Evolutionary conservation across 2,888 invertebrate species (phyloP), one percentile per base, ranked within the genome.

Genomic region (Lapara coniferarum): DNA sequence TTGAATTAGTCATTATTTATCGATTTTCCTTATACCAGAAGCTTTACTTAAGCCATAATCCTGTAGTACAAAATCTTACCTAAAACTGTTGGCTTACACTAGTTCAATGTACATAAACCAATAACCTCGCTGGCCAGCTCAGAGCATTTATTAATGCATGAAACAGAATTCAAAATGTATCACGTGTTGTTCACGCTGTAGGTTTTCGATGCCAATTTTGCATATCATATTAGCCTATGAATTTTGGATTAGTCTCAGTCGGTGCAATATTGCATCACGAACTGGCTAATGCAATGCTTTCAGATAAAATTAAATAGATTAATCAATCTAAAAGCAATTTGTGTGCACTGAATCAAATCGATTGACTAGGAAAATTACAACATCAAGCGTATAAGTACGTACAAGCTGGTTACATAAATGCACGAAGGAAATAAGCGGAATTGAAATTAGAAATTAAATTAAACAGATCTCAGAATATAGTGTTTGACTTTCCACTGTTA

Each of bases 371-470:
- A 63, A 63, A 63, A 63, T 63, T 63, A 57, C 30, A 52, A 56
- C 56, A 67, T 19, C 37, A 55, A 67, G 37, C 53, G 66, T 30
- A 52, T 67, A 25, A 67, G 30, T 67, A 49, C 16, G 59, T 46
- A 59, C 46, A 46, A 59, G 59, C 53, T 19, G 19, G 19, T 49
- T 56, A 56, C 25, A 56, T 58, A 52, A 55, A 56, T 52, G 19
- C 46, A 66, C 49, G 55, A 66, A 46, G 25, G 49, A 67, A 52
- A 63, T 59, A 52, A 16, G 66, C 71, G 52, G 70, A 71, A 68
- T 69, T 59, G 67, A 68, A 74, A 75, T 72, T 71, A 30, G 72
- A 72, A 73, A 75, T 74, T 74, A 73, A 78, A 75, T 77, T 74
- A 70, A 55, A 30, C 68, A 55, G 37, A 19, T 63, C 63, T 63